These are phyloP conservation scores for Aricia artaxerxes DNA, from an alignment of 2,888 invertebrate genomes.

Conservation along the genomic window DNA sequence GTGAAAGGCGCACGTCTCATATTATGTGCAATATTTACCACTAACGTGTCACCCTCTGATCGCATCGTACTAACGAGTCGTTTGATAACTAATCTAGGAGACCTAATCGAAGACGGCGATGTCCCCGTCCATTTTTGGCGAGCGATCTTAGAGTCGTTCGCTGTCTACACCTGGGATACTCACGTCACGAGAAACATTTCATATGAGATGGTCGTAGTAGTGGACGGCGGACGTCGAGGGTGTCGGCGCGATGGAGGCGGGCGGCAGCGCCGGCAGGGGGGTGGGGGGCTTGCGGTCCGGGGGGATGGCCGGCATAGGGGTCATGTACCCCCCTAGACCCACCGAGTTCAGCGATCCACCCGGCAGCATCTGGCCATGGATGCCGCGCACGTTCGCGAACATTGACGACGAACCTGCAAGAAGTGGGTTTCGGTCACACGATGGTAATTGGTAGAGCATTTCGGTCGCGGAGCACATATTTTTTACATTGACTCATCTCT, in stretches of 20 bases:
- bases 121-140: too few species aligned
- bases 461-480: not conserved
- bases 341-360: slow-evolving; percentile 54
- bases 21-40: too few species aligned
- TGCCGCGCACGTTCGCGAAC: slow-evolving; percentile 69
- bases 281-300: slow-evolving; percentile 82
- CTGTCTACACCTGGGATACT: not conserved
- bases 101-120: too few species aligned
- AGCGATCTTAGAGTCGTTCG: too few species aligned
- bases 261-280: slow-evolving; percentile 75
- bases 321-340: slow-evolving; percentile 58
- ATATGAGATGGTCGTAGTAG: slow-evolving; percentile 54
- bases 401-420: slow-evolving; percentile 61
- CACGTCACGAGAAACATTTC: slow-evolving; percentile 32
- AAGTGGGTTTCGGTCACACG: slow-evolving; percentile 32
- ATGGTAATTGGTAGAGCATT: too few species aligned
- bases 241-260: slow-evolving; percentile 58
- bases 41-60: too few species aligned
- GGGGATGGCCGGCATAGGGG: slow-evolving; percentile 67
- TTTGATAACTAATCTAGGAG: too few species aligned
- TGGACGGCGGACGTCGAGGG: slow-evolving; percentile 65
- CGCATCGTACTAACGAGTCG: too few species aligned
- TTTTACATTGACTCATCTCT: not conserved
- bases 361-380: slow-evolving; percentile 70
- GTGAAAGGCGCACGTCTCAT: too few species aligned